Evolutionary conservation across 2,888 invertebrate genomes (phyloP), one percentile per base, ranked within the genome.

Genomic region (Hecatera dysodea): DNA sequence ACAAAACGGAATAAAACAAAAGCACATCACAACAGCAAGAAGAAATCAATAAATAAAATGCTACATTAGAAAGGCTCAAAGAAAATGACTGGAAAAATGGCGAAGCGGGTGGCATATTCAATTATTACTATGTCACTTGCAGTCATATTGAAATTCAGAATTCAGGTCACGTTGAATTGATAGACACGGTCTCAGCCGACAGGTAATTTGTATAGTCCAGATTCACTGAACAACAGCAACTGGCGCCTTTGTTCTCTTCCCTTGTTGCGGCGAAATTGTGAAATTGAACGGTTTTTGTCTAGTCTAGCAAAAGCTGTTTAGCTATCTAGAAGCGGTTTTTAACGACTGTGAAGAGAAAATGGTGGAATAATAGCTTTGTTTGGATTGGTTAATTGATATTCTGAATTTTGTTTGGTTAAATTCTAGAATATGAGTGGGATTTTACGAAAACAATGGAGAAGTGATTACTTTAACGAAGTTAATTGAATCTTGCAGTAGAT

Each of bases 131-230:
- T 70, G 85, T 78, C 83, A 80, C 17, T 52, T 56, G 67, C 80
- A 85, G 39, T 64, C 36, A 53, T 62, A 57, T 63, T 8, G 48
- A 75, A 71, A 68, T 71, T 72, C 74, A 66, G 27, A 56, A 78
- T 72, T 61, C 70, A 80, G 81, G 80, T 81, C 78, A 74, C 63
- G 65, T 61, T 72, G 62, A 42, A 57, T 62, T 72, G 39, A 67
- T 65, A 70, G 67, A 75, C 74, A 72, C 64, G 70, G 52, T 66
- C 17, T 57, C 64, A 67, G 44, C 68, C 42, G 86, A 83, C 86
- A 85, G 86, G 81, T 86, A 78, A 85, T 84, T 77, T 81, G 64
- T 62, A 33, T 61, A 75, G 42, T 44, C 56, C 63, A 72, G 42
- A 76, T 72, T 42, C 50, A 56, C 36, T 59, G 66, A 60, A 67